Evolutionary conservation across 2,113 vertebrate genomes (phyloP), one percentile per base, ranked within the genome.

Genomic region (Murina feae): DNA sequence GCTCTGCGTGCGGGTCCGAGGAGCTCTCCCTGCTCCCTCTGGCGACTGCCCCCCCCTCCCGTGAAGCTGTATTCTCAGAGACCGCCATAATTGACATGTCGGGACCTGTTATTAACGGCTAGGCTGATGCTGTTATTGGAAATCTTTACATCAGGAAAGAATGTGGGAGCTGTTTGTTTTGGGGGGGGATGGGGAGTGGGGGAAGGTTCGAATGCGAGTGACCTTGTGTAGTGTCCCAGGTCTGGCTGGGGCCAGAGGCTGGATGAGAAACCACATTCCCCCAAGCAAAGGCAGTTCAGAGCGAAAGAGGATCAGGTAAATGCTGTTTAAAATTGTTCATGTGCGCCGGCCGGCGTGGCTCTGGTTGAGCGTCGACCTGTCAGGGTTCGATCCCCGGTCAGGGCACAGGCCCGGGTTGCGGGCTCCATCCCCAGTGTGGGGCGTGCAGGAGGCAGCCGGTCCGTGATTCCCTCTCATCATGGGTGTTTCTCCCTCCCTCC

Each of bases 141-240:
- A 97, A 96, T 97, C 96, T 97, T 97, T 97, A 96, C 96, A 90
- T 97, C 95, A 95, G 96, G 95, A 97, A 97, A 93, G 92, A 97
- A 97, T 96, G 95, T 93, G 83, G 51, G 87, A 76, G 86, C 66
- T 89, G 76, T 65, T 58, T 30, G 86, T 37, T 32, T 11, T 2
- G 6, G 10, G 2, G 28, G 25, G 60, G 53, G 20, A 0, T 2
- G 8, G 51, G 51, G 20, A 6, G 12, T 9, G 4, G 30, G 2
- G 2, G 47, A 76, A 23, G 49, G 25, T 76, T 83, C 39, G 72
- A 86, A 96, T 94, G 39, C 78, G 91, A 91, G 79, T 68, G 89
- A 90, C 96, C 86, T 94, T 72, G 69, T 82, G 16, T 16, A 84
- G 37, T 28, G 20, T 72, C 47, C 71, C 58, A 49, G 44, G 79